Percentiles rank a stretch among this genome's conserved stretches.
These are phyloP conservation scores for Dendrolimus kikuchii DNA, from an alignment of 1,140 invertebrate species.

Conservation along the genomic window DNA sequence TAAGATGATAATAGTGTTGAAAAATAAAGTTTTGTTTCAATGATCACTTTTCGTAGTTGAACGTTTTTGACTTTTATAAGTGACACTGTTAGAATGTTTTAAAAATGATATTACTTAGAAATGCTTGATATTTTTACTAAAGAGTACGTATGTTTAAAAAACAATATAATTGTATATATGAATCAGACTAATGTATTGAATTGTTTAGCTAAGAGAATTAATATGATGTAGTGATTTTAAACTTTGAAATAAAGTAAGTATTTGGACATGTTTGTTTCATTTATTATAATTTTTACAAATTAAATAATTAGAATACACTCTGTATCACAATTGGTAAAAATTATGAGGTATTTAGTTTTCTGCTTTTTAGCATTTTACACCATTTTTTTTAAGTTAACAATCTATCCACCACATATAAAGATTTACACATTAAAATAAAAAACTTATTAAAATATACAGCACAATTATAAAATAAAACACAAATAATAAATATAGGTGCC, in stretches of 20 bases:
- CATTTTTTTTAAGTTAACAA: too few species aligned
- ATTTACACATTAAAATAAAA: too few species aligned
- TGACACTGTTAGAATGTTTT: slow-evolving; percentile 6
- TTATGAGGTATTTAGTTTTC: too few species aligned
- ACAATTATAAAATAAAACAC: too few species aligned
- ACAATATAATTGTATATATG: slow-evolving; percentile 49
- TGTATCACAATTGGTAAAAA: too few species aligned
- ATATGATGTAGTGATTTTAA: slow-evolving; percentile 53
- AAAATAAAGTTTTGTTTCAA: background rate
- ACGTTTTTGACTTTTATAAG: too few species aligned
- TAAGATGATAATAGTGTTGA: too few species aligned
- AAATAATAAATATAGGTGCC: too few species aligned
- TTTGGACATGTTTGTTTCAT: slow-evolving; percentile 29
- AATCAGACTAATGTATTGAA: slow-evolving; percentile 42
- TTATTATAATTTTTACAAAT: slow-evolving; percentile 1
- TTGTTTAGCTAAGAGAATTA: slow-evolving; percentile 34
- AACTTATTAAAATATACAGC: too few species aligned
- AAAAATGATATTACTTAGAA: slow-evolving; percentile 20
- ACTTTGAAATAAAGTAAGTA: slow-evolving; percentile 52
- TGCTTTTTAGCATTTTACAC: too few species aligned
- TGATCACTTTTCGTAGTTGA: background rate
- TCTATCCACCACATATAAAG: too few species aligned
- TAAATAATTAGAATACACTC: too few species aligned
- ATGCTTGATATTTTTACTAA: slow-evolving; percentile 29
- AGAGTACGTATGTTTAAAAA: slow-evolving; percentile 43